These are phyloP conservation scores for Onychomys arenicola DNA, from an alignment of 2,797 vertebrate species.

Conservation along the genomic window DNA sequence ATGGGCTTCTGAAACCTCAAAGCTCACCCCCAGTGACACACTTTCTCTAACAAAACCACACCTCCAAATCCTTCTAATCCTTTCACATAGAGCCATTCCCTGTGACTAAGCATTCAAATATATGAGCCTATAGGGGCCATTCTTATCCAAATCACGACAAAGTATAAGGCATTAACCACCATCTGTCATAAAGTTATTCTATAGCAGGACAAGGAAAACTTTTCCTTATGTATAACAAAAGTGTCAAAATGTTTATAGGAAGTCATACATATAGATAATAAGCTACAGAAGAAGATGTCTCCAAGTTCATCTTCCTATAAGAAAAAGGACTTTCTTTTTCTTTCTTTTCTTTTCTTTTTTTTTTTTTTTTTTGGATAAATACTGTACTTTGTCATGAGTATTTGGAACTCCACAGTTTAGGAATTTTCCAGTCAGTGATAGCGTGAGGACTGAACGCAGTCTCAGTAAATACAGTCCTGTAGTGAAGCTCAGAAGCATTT, in stretches of 20 bases:
- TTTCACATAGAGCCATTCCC: not conserved
- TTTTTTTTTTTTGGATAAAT: not conserved
- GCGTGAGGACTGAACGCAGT: conserved; percentile 41
- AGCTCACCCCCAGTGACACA: not conserved
- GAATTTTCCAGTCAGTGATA: conserved; percentile 39
- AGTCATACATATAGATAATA: conserved; percentile 10
- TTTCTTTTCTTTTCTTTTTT: not conserved
- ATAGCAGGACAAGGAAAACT: not conserved
- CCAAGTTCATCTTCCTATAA: conserved; percentile 16
- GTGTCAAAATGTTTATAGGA: conserved; percentile 47
- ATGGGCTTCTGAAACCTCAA: not conserved
- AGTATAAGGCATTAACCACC: conserved; percentile 24
- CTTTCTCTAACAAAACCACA: not conserved
- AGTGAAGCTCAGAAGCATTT: conserved; percentile 58
- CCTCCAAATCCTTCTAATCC: not conserved
- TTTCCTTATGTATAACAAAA: conserved; percentile 57
- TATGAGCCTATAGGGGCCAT: not conserved
- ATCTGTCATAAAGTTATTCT: conserved; percentile 44
- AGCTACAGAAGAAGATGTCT: conserved; percentile 40
- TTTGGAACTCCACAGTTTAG: conserved; percentile 44
- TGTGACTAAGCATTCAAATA: not conserved
- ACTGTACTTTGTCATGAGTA: not conserved
- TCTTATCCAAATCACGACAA: conserved; percentile 6
- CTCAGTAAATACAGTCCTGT: conserved; percentile 44
- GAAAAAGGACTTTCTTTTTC: not conserved